phyloP scores from a whole-genome alignment of 2,113 vertebrate species.

The Poecilia latipinna region DNA sequence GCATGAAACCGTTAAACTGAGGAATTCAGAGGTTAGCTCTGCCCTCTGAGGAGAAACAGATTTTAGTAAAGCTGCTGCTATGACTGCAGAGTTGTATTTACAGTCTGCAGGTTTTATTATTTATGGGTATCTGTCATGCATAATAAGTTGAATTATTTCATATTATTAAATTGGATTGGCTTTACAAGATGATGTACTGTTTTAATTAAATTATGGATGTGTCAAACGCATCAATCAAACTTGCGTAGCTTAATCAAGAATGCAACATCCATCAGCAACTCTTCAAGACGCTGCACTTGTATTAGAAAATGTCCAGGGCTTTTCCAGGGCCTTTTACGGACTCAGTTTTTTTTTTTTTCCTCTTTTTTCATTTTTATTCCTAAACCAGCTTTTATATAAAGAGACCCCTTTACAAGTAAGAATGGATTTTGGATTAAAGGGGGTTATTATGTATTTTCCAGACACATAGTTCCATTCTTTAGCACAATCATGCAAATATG shows the following conservation, averaged over 20 bases:
- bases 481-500: too few species aligned
- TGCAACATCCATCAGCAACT: not conserved
- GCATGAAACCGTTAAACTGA: slow-evolving; percentile 43
- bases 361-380: too few species aligned
- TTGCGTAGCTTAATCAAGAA: slow-evolving; percentile 30
- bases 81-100: not conserved
- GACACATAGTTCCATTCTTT: too few species aligned
- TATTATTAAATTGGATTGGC: slow-evolving; percentile 34
- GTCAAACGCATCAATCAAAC: slow-evolving; percentile 37
- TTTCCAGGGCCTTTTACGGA: too few species aligned
- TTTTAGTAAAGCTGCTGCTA: slow-evolving; percentile 38
- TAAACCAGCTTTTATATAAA: too few species aligned
- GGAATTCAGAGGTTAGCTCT: slow-evolving; percentile 38
- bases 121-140: slow-evolving; percentile 20
- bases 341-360: too few species aligned
- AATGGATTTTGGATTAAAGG: too few species aligned
- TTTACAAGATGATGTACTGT: slow-evolving; percentile 19
- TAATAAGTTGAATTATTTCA: slow-evolving; percentile 3
- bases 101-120: slow-evolving; percentile 6
- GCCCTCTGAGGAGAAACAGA: slow-evolving; percentile 65
- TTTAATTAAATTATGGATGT: slow-evolving; percentile 42
- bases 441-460: too few species aligned
- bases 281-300: too few species aligned
- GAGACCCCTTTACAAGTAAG: too few species aligned
- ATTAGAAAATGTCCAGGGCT: too few species aligned